Evolutionary conservation across 1,140 invertebrate species (phyloP), one percentile per base, ranked within the genome.

Genomic region (Charaxes varanes): DNA sequence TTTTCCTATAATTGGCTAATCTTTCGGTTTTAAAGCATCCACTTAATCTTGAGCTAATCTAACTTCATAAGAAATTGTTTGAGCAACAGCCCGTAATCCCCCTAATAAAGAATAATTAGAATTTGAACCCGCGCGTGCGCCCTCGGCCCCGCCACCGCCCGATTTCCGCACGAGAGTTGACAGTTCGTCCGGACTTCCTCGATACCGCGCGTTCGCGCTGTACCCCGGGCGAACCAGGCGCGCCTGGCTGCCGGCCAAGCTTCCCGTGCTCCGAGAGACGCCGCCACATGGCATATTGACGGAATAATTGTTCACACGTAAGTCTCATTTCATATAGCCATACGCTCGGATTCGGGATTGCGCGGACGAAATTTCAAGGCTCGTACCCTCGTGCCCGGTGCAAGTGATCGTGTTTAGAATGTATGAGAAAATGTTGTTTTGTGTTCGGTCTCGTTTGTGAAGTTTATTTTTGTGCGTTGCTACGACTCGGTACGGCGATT

Each of bases 181-280:
- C 72, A 76, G 77, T 81, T 77, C 60, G 69, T 68, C 66, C 57
- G 73, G 74, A 72, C 67, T 82, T 82, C 78, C 78, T 80, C 76
- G 80, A 76, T 62, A 79, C 71, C 71, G 81, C 81, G 82, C 73
- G 84, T 85, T 74, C 72, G 80, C 69, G 65, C 61, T 72, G 62
- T 62, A 46, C 42, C 55, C 62, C 63, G 62, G 48, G 54, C 64
- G 62, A 78, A 51, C 54, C 52, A 40, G 40, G 41, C 51, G 46
- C 56, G 65, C 50, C 62, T 53, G 56, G 54, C 56, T 61, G 53
- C 63, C 53, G 53, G 61, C 61, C 63, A 53, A 66, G 60, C 78
- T 65, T 56, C 63, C 52, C 59, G 59, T 35, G 38, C 55, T 40
- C 48, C 45, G 31, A 44, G 35, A 44, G 28, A 30, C 47, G 41